Percentiles rank a stretch among this genome's conserved stretches.
These are phyloP conservation scores for Arvicanthis niloticus DNA, from an alignment of 2,113 vertebrate genomes.

Conservation along the genomic window DNA sequence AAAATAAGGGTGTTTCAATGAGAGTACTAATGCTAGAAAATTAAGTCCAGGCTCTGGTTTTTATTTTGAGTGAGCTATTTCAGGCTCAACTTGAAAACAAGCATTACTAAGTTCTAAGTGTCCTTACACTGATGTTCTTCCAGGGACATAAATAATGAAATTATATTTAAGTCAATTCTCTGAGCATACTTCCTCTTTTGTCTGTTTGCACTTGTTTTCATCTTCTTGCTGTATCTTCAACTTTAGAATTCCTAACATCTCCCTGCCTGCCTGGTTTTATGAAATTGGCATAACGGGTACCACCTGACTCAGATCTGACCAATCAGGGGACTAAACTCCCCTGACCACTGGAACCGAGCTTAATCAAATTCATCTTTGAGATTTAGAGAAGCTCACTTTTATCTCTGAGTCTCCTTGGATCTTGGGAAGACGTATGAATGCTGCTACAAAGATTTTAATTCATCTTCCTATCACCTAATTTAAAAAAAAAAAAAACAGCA, in stretches of 20 bases:
- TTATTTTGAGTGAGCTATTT: slow-evolving; percentile 26
- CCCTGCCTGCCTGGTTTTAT: background rate
- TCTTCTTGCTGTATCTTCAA: background rate
- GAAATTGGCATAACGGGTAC: background rate
- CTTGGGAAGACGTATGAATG: background rate
- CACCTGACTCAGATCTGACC: background rate
- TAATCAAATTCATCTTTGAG: background rate
- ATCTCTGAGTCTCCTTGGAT: background rate
- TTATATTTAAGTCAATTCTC: background rate
- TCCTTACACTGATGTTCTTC: background rate
- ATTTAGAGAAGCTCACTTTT: background rate
- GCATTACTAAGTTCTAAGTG: background rate
- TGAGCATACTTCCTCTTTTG: background rate
- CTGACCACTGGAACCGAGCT: background rate
- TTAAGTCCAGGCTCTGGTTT: background rate
- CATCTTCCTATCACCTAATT: background rate
- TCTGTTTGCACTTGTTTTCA: background rate
- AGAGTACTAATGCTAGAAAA: background rate
- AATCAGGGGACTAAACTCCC: background rate
- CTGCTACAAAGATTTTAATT: background rate
- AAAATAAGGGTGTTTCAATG: background rate
- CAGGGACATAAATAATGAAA: slow-evolving; percentile 5
- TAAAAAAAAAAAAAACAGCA: slow-evolving; percentile 23
- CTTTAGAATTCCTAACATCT: background rate
- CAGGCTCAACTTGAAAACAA: background rate